Conservation (phyloP, 1,140 invertebrate genomes). For the Kradibia gibbosae region DNA sequence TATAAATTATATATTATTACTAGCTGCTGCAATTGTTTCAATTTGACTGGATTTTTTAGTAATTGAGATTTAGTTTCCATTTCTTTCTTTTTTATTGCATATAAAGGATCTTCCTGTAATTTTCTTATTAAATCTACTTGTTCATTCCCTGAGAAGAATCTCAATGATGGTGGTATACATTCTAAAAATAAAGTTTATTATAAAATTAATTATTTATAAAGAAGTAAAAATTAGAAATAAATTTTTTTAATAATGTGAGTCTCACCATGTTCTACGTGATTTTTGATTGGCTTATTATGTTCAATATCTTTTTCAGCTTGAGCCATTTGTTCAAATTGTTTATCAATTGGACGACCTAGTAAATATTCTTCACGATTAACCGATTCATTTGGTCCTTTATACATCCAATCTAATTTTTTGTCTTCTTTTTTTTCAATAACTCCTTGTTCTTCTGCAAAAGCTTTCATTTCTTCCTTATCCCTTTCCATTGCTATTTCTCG, state of each 20-base stretch:
- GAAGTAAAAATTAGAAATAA: neutral
- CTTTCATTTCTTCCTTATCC: conserved; percentile 78
- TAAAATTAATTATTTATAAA: conserved; percentile 23
- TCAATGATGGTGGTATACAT: conserved; percentile 82
- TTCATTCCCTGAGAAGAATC: conserved; percentile 76
- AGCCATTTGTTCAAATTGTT: conserved; percentile 82
- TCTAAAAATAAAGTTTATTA: conserved; percentile 66
- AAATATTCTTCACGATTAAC: conserved; percentile 92
- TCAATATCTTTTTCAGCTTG: conserved; percentile 73
- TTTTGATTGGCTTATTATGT: conserved; percentile 73
- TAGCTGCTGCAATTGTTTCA: conserved; percentile 86
- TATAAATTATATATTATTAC: conserved; percentile 69
- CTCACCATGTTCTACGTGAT: conserved; percentile 79
- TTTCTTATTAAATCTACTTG: conserved; percentile 88
- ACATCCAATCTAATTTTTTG: conserved; percentile 92
- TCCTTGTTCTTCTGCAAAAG: conserved; percentile 76
- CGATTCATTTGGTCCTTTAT: conserved; percentile 84
- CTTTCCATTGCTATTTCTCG: conserved; percentile 79
- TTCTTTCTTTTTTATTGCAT: conserved; percentile 88
- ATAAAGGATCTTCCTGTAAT: conserved; percentile 91
- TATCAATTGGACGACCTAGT: conserved; percentile 89
- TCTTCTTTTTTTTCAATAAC: conserved; percentile 75
- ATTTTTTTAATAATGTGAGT: neutral
- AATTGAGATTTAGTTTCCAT: conserved; percentile 86
- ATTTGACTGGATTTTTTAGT: conserved; percentile 91